Evolutionary conservation across 64 coral and sea anemone species (phyloP), one percentile per base, ranked within the genome.

Genomic region (Stylophora pistillata): DNA sequence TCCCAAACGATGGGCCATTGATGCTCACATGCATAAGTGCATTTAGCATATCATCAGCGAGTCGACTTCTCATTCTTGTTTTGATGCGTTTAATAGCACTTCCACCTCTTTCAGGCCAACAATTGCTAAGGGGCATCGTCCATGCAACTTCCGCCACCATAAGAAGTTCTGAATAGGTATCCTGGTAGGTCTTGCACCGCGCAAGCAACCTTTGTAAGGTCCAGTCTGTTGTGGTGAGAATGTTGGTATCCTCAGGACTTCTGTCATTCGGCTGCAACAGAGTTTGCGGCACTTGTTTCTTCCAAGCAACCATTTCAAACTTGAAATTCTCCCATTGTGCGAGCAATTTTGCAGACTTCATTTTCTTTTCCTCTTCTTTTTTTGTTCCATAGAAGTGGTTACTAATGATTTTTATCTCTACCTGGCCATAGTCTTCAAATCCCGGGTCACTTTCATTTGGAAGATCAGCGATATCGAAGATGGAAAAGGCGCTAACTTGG

Each of bases 311-410:
- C 56, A 60, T 34, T 81, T 81, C 78, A 81, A 81, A 81, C 78
- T 81, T 81, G 56, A 81, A 81, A 81, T 81, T 81, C 78, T 81
- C 78, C 78, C 78, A 81, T 81, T 81, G 78, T 81, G 78, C 56
- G 78, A 77, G 74, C 54, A 74, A 78, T 78, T 78, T 78, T 78
- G 76, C 76, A 56, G 53, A 78, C 76, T 78, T 78, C 54, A 78
- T 78, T 78, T 57, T 78, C 76, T 78, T 78, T 78, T 78, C 76
- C 56, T 62, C 56, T 32, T 62, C 78, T 81, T 81, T 27, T 81
- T 81, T 81, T 81, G 78, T 81, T 61, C 78, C 56, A 81, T 81
- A 81, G 56, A 81, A 81, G 78, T 81, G 76, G 54, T 78, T 58
- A 78, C 76, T 78, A 52, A 78, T 57, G 25, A 78, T 78, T 78